Conservation (phyloP, 92 coral and sea anemone genomes). For the Epizoanthus rinbou region DNA sequence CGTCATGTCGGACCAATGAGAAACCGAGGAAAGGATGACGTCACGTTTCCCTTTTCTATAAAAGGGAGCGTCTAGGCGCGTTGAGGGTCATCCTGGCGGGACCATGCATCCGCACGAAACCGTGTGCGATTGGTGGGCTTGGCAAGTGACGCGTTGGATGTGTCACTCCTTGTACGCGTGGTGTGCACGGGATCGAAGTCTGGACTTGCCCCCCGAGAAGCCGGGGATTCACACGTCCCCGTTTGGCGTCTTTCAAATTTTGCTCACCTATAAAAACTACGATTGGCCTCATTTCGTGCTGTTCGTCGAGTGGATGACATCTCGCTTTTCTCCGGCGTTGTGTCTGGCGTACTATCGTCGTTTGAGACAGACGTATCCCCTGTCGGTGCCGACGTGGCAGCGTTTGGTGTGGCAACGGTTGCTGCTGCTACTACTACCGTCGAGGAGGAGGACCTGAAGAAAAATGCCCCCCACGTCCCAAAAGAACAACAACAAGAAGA, state of each 20-base stretch:
- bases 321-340: constrained; percentile 7
- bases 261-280: constrained; percentile 3
- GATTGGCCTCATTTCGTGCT: constrained; percentile 5
- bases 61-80: constrained; percentile 14
- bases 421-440: no score
- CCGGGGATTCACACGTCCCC: constrained; percentile 27
- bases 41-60: no score
- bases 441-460: no score
- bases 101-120: constrained; percentile 1
- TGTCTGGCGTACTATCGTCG: constrained; percentile 6
- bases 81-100: constrained; percentile 6
- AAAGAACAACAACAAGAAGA: no score
- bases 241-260: constrained; percentile 3
- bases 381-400: constrained; percentile 8
- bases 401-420: neutral
- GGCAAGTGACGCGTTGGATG: constrained; percentile 7
- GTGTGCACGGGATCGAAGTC: no score
- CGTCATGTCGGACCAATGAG: no score
- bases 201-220: no score
- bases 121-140: constrained; percentile 7
- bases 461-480: no score
- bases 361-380: constrained; percentile 5
- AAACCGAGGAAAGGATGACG: constrained; percentile 3
- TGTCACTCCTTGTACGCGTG: neutral
- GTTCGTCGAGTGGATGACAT: constrained; percentile 5